Conservation (phyloP, 1,140 invertebrate species). For the Tetragnatha versicolor region DNA sequence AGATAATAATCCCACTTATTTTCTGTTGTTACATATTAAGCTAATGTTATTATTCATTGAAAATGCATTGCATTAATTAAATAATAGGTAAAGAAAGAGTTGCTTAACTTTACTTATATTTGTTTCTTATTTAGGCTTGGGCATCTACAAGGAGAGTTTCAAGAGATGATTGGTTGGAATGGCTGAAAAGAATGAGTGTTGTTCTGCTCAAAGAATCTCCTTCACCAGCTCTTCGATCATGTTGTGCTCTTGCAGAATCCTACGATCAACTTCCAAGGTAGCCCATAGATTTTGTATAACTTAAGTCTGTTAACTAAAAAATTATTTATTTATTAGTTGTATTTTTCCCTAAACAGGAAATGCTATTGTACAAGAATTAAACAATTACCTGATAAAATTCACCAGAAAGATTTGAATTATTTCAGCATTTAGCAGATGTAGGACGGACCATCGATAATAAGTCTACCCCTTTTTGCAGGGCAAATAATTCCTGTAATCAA, state of each 20-base stretch:
- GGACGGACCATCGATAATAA: too few relatives aligned
- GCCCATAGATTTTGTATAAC: too few relatives aligned
- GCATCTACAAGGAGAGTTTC: conserved; percentile 87
- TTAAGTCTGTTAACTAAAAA: too few relatives aligned
- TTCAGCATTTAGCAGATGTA: conserved; percentile 19
- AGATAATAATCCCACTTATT: conserved; percentile 28
- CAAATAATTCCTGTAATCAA: too few relatives aligned
- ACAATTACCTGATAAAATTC: too few relatives aligned
- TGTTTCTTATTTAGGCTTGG: conserved; percentile 72
- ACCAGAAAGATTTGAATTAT: too few relatives aligned
- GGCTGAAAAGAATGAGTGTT: conserved; percentile 89
- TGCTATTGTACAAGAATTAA: too few relatives aligned
- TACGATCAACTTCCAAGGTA: conserved; percentile 86
- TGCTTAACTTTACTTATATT: too few relatives aligned
- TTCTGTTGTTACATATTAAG: too few relatives aligned
- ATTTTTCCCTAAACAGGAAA: too few relatives aligned
- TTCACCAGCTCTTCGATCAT: conserved; percentile 88
- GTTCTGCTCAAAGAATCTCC: conserved; percentile 95
- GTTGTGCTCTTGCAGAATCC: conserved; percentile 89
- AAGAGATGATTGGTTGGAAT: conserved; percentile 99
- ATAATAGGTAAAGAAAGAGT: neutral
- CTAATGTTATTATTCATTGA: neutral
- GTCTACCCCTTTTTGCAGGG: too few relatives aligned
- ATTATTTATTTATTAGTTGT: too few relatives aligned
- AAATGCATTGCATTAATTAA: neutral